Evolutionary conservation across 2,113 vertebrate species (phyloP).

Genomic region (Macrotis lagotis): DNA sequence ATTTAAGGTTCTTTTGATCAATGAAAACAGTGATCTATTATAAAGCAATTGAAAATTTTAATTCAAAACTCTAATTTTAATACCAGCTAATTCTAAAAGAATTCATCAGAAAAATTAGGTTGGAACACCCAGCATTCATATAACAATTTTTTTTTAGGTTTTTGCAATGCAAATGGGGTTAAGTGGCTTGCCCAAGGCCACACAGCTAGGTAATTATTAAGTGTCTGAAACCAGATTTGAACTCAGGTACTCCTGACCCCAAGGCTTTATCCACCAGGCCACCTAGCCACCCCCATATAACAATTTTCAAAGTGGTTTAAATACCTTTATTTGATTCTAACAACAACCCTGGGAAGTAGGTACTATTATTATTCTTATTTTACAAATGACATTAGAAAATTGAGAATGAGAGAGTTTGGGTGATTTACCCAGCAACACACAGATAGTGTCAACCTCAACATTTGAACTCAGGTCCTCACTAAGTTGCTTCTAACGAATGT

Average conservation of each 20-base stretch:
- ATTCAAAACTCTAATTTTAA: not conserved
- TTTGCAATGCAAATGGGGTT: too few species aligned
- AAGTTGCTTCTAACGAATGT: not conserved
- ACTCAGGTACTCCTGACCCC: too few species aligned
- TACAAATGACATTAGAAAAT: not conserved
- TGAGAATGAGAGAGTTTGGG: not conserved
- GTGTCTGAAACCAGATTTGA: too few species aligned
- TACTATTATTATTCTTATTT: not conserved
- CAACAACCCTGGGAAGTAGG: not conserved
- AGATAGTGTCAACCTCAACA: not conserved
- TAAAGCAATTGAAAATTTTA: not conserved
- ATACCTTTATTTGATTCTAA: not conserved
- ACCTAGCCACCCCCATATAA: too few species aligned
- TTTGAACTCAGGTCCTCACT: not conserved
- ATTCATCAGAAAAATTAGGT: not conserved
- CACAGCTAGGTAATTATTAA: too few species aligned
- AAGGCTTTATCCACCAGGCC: too few species aligned
- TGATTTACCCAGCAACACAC: not conserved
- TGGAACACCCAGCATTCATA: not conserved
- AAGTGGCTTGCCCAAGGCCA: too few species aligned
- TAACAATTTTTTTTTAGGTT: not conserved
- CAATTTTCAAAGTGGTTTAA: not conserved
- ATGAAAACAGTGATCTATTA: not conserved
- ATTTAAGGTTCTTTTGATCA: not conserved
- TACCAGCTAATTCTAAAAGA: not conserved